Evolutionary conservation across 2,113 vertebrate species (phyloP), one percentile per base, ranked within the genome.

Genomic region (Choloepus hoffmanni): DNA sequence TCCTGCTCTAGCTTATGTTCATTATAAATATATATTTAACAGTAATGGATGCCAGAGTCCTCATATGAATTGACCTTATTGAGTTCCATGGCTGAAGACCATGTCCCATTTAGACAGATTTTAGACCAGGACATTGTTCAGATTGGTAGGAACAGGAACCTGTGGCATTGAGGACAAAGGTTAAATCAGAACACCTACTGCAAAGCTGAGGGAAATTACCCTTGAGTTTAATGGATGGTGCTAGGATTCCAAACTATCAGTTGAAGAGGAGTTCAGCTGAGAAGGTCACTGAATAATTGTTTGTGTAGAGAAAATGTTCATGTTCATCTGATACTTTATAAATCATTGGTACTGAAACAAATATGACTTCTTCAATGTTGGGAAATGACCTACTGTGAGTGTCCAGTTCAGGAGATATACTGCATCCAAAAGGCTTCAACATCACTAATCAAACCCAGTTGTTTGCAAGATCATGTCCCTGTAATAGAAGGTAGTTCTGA

Each of bases 271-370:
- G 55, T 96, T 97, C 83, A 89, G 3, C 78, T 89, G 63, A 95
- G 40, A 84, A 92, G n/a, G 43, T 92, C 40, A 70, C 4, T 60
- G 79, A 95, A 55, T 95, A 87, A 93, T 92, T 91, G 43, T 89
- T 92, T 92, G 28, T 88, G n/a, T 88, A 85, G 40, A 89, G 79
- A 95, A 90, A 72, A 67, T 86, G 21, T 81, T 95, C 23, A n/a
- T 84, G 50, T 84, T 93, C 23, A 14, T 89, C 19, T 95, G 7
- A 84, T 94, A 94, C 81, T 94, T 73, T 91, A 96, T 92, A 95
- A 92, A 89, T 95, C 81, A 88, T 30, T 85, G 11, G 8, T 90
- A 3, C 28, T 90, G 60, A 73, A 68, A 91, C 53, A 92, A 73
- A 81, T 94, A 26, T 84, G 50, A 72, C 23, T 90, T 96, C 30